These are phyloP conservation scores for Delichon dasypus DNA, from an alignment of 2,797 vertebrate species.

Conservation along the genomic window DNA sequence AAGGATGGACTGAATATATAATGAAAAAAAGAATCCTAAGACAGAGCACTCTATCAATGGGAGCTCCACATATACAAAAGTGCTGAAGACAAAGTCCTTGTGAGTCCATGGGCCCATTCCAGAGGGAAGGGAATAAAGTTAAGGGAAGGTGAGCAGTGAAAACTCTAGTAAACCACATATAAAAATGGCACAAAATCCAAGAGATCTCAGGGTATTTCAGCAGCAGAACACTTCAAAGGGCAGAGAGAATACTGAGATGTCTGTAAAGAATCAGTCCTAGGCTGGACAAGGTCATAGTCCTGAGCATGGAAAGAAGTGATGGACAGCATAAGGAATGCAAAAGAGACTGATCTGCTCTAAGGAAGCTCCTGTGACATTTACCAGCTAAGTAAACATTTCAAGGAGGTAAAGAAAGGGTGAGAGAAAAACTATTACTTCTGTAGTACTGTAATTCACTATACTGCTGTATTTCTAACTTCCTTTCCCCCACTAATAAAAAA, in stretches of 20 bases:
- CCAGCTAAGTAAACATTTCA: background rate
- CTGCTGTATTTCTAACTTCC: background rate
- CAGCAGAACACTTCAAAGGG: background rate
- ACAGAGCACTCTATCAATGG: background rate
- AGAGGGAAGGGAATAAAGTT: background rate
- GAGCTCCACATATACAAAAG: background rate
- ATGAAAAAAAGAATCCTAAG: background rate
- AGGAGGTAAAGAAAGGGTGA: background rate
- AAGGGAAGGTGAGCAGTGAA: background rate
- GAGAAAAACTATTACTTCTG: background rate
- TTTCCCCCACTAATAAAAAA: background rate
- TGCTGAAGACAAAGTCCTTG: background rate
- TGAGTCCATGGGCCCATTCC: background rate
- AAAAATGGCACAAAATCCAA: background rate
- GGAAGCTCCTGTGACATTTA: background rate
- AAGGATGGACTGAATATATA: background rate
- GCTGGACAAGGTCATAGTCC: background rate
- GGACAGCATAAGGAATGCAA: background rate
- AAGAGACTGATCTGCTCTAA: background rate
- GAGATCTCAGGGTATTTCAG: background rate
- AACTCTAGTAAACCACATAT: background rate
- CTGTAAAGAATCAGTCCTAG: background rate
- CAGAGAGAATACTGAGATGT: background rate
- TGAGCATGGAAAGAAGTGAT: background rate
- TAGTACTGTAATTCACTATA: background rate